phyloP scores from a whole-genome alignment of 2,888 invertebrate species.

The Apamea monoglypha region DNA sequence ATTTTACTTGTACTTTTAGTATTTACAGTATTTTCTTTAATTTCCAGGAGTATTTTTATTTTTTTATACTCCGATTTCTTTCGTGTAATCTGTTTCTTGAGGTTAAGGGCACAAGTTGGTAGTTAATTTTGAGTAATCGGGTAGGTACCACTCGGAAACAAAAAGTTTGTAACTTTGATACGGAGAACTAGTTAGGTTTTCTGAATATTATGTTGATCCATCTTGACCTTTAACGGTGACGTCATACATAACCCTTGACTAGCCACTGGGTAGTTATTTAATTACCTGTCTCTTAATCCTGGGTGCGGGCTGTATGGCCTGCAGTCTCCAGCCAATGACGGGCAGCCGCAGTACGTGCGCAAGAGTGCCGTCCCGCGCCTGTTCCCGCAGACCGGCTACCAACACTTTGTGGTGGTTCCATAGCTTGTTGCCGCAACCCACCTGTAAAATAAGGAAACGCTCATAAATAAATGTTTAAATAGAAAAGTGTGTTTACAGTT shows the following conservation, averaged over 20 bases:
- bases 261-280: background rate
- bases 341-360: slow-evolving; percentile 92
- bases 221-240: background rate
- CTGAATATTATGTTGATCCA: background rate
- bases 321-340: slow-evolving; percentile 93
- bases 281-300: slow-evolving; percentile 84
- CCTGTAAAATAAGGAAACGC: slow-evolving; percentile 82
- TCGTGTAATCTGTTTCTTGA: background rate
- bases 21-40: background rate
- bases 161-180: no score
- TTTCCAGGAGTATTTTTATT: no score
- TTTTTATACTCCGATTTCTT: background rate
- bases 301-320: slow-evolving; percentile 78
- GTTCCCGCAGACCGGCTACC: slow-evolving; percentile 92
- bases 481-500: background rate
- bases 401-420: slow-evolving; percentile 92
- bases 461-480: background rate
- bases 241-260: background rate
- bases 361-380: slow-evolving; percentile 93
- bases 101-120: background rate
- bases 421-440: slow-evolving; percentile 94
- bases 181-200: background rate
- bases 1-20: background rate
- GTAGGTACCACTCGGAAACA: background rate
- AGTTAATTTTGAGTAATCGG: background rate